Evolutionary conservation across 2,888 invertebrate species (phyloP), one percentile per base, ranked within the genome.

Genomic region (Sarcophaga variegata): DNA sequence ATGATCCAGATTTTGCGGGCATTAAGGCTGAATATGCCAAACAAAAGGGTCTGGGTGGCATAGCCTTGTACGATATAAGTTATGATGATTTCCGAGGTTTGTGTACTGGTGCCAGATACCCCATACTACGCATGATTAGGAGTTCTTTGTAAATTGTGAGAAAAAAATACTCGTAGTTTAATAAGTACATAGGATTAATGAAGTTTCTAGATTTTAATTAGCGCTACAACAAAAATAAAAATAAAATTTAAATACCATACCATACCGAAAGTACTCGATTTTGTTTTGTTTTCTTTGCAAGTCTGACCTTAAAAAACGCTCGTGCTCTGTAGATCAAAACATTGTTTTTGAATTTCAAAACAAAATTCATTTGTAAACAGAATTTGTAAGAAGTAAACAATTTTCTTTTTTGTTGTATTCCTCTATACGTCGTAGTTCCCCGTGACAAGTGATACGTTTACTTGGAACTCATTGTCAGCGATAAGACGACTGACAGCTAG

Each of bases 61-160:
- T 97, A 12, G 96, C 97, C 0, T 93, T 97, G 27, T 94, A 95
- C 70, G 97, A 97, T 89, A 93, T 97, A 22, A 96, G 96, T 0
- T 93, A 96, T 92, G 97, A 97, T 89, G 97, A 97, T 92, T 97
- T 97, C 94, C 95, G 96, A 54, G 97, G 97, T 1, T 94, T 96
- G 0, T 97, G 97, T 94, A 96, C 95, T 3, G 96, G 96, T 0
- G 96, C 96, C 90, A 97, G 96, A 91, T 97, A 95, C 91, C 97
- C 97, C 0, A 81, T 86, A 49, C 59, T 84, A 6, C 88, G 78
- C 79, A 90, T 88, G 88, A 89, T 90, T 88, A 89, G 89, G 88
- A 89, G 89, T 88, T 88, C 85, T 89, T 88, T 85, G 81, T 89
- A 81, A 88, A 4, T 54, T 47, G 8, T 0, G 4, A 54, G 17